Base-by-base conservation (phyloP, 2,888 invertebrate genomes). In the Phengaris alcon region DNA sequence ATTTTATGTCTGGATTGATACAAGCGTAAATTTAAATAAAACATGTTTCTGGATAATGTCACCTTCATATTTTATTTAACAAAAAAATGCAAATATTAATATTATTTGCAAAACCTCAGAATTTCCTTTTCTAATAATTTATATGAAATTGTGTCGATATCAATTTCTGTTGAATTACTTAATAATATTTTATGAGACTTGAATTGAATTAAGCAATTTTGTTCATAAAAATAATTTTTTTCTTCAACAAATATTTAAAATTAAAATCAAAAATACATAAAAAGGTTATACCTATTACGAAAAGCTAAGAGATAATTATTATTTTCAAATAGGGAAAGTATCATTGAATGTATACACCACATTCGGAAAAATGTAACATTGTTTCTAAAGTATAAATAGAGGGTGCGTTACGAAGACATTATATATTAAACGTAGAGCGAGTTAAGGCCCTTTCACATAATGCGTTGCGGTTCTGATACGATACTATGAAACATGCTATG, bases 361-460 rank as follows among this genome's bases (percentile, higher is more conserved):
- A 12, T 35, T 13, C 35, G n/a, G n/a, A n/a, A n/a, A 64, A 64
- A 52, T 35, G 72, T 54, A 52, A 72, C 72, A 74, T n/a, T 57
- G 59, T 59, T 59, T 59, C 55, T 59, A 59, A 74, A 74, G 59
- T 55, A 74, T 48, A 59, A 59, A 59, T 15, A 15, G 73, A 70
- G 52, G 12, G 54, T 52, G 35, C 8, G 52, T 72, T 52, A 72
- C 72, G 72, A 48, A 48, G 75, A 74, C 75, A 75, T 76, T 76
- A 74, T 74, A 77, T 77, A 77, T 78, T 78, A 77, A 76, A 77
- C 75, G 74, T 74, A 69, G 44, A 75, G 74, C 75, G 74, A 73
- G 73, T 77, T 76, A 75, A 12, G 12, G 64, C 0, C 35, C 10
- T 64, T 44, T 64, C 64, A 44, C 35, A 64, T 12, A 9, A 6